phyloP scores from a whole-genome alignment of 2,888 invertebrate genomes.

The Hemithea aestivaria region DNA sequence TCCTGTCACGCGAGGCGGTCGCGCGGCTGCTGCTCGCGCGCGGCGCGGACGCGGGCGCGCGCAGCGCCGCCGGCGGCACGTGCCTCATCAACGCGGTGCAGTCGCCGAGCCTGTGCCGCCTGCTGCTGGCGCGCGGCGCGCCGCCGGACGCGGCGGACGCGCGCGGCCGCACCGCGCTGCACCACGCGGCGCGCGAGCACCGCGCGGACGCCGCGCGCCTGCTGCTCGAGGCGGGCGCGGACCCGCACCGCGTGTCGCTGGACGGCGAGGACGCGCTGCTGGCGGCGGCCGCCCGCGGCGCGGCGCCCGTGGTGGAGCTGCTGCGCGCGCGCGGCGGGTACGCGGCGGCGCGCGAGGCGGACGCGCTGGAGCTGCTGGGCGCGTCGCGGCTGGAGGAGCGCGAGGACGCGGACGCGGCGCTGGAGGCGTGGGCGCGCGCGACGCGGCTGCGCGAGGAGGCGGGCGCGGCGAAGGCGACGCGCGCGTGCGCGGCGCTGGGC shows the following conservation, averaged over 20 bases:
- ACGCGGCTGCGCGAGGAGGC: slow-evolving; percentile 44
- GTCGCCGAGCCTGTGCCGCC: slow-evolving; percentile 88
- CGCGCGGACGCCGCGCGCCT: slow-evolving; percentile 90
- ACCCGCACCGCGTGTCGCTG: slow-evolving; percentile 86
- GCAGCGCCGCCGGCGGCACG: slow-evolving; percentile 93
- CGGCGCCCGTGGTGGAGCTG: slow-evolving; percentile 81
- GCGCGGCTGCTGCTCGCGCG: slow-evolving; percentile 86
- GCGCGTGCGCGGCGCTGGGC: slow-evolving; percentile 75
- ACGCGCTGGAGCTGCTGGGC: slow-evolving; percentile 92
- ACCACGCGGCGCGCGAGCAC: slow-evolving; percentile 91
- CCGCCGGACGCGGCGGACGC: slow-evolving; percentile 91
- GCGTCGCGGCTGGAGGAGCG: slow-evolving; percentile 93
- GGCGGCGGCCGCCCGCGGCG: slow-evolving; percentile 66
- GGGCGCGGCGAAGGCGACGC: slow-evolving; percentile 57
- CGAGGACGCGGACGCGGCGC: slow-evolving; percentile 85
- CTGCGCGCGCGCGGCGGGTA: slow-evolving; percentile 82
- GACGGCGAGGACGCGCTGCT: slow-evolving; percentile 94
- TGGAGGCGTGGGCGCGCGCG: slow-evolving; percentile 90
- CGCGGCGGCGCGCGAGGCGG: slow-evolving; percentile 84
- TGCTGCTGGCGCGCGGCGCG: slow-evolving; percentile 88
- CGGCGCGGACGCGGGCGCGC: slow-evolving; percentile 91
- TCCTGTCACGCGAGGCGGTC: slow-evolving; percentile 91
- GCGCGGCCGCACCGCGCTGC: slow-evolving; percentile 93
- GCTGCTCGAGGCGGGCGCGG: slow-evolving; percentile 88
- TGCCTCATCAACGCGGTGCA: slow-evolving; percentile 96